Evolutionary conservation across 2,888 invertebrate genomes (phyloP).

Genomic region (Danaus chrysippus): DNA sequence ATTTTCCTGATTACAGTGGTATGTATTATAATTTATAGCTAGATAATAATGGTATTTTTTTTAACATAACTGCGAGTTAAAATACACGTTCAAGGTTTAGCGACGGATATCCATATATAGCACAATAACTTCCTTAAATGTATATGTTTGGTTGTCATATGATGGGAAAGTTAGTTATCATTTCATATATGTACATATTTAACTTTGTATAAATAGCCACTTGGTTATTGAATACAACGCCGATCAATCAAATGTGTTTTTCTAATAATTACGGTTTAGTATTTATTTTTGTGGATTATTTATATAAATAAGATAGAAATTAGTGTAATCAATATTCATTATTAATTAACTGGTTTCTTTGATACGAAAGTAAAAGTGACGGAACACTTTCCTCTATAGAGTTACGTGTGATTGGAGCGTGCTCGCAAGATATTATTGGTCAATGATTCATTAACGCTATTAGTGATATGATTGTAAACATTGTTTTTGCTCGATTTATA

Average conservation of each 20-base stretch:
- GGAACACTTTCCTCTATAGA: conserved; percentile 22
- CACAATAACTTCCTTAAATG: conserved; percentile 2
- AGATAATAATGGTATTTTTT: not conserved
- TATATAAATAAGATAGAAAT: not conserved
- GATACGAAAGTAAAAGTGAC: conserved; percentile 30
- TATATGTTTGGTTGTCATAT: not conserved
- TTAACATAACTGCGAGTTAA: conserved; percentile 5
- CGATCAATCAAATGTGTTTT: no score
- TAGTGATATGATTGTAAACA: not conserved
- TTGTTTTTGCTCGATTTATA: no score
- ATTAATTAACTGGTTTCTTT: not conserved
- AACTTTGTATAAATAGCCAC: no score
- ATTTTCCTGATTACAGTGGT: conserved; percentile 53
- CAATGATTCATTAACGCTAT: not conserved
- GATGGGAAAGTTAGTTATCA: not conserved
- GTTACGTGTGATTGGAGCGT: conserved; percentile 10
- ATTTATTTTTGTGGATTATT: no score
- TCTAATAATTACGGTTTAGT: no score
- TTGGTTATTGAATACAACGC: no score
- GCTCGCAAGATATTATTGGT: conserved; percentile 1
- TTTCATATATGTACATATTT: not conserved
- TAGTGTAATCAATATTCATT: not conserved
- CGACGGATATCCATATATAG: conserved; percentile 17
- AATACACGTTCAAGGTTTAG: conserved; percentile 5
- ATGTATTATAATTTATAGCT: conserved; percentile 19